phyloP scores from a whole-genome alignment of 1,140 invertebrate species.

The Pygmarrhopalites habei region DNA sequence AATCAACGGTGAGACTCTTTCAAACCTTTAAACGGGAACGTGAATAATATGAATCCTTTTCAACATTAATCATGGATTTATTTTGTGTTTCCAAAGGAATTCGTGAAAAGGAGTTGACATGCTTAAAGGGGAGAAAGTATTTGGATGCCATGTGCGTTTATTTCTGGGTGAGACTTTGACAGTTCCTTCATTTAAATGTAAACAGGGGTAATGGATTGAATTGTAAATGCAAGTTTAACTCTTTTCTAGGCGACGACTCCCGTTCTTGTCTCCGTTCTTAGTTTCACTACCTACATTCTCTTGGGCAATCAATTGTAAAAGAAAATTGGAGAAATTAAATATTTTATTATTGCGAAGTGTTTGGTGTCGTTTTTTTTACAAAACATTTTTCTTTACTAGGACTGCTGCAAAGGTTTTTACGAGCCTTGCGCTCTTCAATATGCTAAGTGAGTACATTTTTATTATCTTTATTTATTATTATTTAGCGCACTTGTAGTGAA shows the following conservation, averaged over 20 bases:
- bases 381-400: no score
- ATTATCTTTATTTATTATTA: no score
- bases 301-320: constrained; percentile 67
- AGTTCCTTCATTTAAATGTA: no score
- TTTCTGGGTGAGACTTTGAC: no score
- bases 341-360: constrained; percentile 1
- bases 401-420: constrained; percentile 90
- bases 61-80: not conserved
- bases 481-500: no score
- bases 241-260: constrained; percentile 99
- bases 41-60: not conserved
- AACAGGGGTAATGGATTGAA: no score
- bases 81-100: constrained; percentile 47
- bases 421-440: constrained; percentile 86
- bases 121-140: constrained; percentile 81
- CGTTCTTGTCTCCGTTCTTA: constrained; percentile 84
- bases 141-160: constrained; percentile 97
- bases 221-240: no score
- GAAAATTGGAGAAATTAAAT: constrained; percentile 6
- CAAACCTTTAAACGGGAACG: no score
- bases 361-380: not conserved
- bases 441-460: no score
- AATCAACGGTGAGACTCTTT: constrained; percentile 50
- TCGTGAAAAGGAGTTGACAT: constrained; percentile 63
- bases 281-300: constrained; percentile 76